Base-by-base conservation (phyloP, 2,888 invertebrate species). In the Carterocephalus palaemon region DNA sequence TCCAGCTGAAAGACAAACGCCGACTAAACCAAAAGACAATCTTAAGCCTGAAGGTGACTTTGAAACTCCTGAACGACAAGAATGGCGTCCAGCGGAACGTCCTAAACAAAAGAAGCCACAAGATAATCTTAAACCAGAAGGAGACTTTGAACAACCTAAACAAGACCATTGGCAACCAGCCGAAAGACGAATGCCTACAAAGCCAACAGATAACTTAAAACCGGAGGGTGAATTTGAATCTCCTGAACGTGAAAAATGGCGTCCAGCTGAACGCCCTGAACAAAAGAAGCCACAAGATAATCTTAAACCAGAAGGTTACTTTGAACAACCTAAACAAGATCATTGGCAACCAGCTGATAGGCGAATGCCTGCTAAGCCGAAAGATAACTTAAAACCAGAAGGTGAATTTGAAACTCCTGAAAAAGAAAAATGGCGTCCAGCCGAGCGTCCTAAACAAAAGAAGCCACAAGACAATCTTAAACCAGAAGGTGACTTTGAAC, bases 81-180 rank as follows among this genome's bases (percentile, higher is more conserved):
- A 74, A 46, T 89, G 88, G 83, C 59, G 63, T 19, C 89, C 85
- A 9, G 89, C 81, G 13, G 90, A 90, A 53, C 68, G 88, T 40
- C 86, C 76, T 12, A 71, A 73, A 13, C 76, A 73, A 2, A 88
- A 76, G 53, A 90, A 85, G 50, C 92, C 90, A 0, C 66, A 83
- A 54, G 91, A 82, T 51, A 90, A 91, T 58, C 62, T 91, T 0
- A 79, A 70, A 47, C 82, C 88, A 0, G 90, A 90, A 67, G 91
- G 91, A 1, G 86, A 88, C 0, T 90, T 90, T 58, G 75, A 84
- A 45, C 64, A 69, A 20, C 77, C 41, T 56, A 75, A 57, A 33
- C 69, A 64, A 9, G 72, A 76, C 3, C 63, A 74, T 52, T 80
- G 84, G 69, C 67, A 69, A 33, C 84, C 83, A 16, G 83, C 78